A percentile compares a stretch with the other conserved stretches of the same genome.
Evolutionary conservation across 2,888 invertebrate genomes (phyloP).

Genomic region (Drosophila tanythrix): DNA sequence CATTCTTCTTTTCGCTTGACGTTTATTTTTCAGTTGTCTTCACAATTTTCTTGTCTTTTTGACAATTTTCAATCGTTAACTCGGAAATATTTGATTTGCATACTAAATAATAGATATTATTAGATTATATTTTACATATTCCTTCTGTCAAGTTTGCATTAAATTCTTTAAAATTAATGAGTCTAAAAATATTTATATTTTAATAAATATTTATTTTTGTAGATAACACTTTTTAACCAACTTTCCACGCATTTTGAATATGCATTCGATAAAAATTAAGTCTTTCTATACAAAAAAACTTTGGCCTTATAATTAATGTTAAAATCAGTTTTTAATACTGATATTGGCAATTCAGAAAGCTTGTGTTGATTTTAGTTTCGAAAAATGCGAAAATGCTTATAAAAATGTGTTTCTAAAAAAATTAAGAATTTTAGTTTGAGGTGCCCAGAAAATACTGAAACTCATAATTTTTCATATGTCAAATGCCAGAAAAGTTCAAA

Average conservation of each 20-base stretch:
- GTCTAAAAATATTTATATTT: neutral
- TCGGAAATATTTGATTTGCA: slow-evolving; percentile 12
- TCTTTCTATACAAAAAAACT: too few species aligned
- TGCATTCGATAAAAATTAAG: neutral
- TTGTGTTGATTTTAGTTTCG: too few species aligned
- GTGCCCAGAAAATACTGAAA: neutral
- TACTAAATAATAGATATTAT: neutral
- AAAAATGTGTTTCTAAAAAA: too few species aligned
- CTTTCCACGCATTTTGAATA: neutral
- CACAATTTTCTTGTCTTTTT: slow-evolving; percentile 13
- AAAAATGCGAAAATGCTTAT: too few species aligned
- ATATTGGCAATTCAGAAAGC: too few species aligned
- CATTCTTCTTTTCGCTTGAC: slow-evolving; percentile 40
- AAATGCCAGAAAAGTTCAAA: neutral
- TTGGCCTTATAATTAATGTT: too few species aligned
- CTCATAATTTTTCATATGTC: neutral
- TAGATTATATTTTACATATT: neutral
- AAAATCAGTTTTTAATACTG: too few species aligned
- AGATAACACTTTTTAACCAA: neutral
- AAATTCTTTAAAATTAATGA: neutral
- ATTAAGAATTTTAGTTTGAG: neutral
- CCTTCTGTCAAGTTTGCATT: neutral
- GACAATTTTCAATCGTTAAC: slow-evolving; percentile 12
- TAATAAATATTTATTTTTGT: neutral
- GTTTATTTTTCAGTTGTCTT: slow-evolving; percentile 40